phyloP scores from a whole-genome alignment of 2,113 vertebrate species.

The Antechinus flavipes region DNA sequence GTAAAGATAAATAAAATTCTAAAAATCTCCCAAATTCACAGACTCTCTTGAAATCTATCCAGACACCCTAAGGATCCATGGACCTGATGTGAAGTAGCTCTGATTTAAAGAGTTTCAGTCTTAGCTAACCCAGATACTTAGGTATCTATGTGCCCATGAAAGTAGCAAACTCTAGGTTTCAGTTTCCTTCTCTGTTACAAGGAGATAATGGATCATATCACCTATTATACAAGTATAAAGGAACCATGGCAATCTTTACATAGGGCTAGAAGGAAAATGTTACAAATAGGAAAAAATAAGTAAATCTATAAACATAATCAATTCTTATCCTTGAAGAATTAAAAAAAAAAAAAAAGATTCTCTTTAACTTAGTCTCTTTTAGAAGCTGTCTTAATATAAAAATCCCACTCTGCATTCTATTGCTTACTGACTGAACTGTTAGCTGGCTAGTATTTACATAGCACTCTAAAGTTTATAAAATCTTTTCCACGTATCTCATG shows the following conservation, averaged over 20 bases:
- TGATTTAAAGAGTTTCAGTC: neutral
- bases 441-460: neutral
- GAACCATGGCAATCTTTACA: neutral
- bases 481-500: neutral
- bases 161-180: neutral
- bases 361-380: conserved; percentile 43
- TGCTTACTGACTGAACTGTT: neutral
- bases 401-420: neutral
- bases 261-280: neutral
- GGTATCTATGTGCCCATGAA: neutral
- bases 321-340: neutral
- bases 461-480: neutral
- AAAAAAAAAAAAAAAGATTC: conserved; percentile 23
- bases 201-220: neutral
- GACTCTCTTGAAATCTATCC: neutral
- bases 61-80: neutral
- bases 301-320: neutral
- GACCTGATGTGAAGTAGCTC: neutral
- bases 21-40: neutral
- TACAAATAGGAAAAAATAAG: neutral
- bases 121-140: neutral
- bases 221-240: neutral
- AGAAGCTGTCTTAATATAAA: neutral
- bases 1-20: neutral
- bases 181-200: neutral